Evolutionary conservation across 1,140 invertebrate genomes (phyloP), one percentile per base, ranked within the genome.

Genomic region (Chrysomallon squamiferum): DNA sequence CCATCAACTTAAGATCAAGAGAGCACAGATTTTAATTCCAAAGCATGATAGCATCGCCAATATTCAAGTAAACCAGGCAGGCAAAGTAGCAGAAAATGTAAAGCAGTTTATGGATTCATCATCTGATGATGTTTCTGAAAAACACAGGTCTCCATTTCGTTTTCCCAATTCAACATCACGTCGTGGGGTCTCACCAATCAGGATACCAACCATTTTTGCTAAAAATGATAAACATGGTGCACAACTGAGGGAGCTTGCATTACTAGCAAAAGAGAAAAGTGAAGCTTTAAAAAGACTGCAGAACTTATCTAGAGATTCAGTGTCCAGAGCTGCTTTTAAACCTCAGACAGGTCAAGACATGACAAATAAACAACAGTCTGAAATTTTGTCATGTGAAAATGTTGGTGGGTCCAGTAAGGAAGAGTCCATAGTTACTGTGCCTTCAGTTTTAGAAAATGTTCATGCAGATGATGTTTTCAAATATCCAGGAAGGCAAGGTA

Each of bases 131-230:
- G 62, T 68, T 18, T 32, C 20, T 18, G 54, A 68, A 22, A 27
- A 25, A 18, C 64, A 71, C 29, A 50, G 41, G 15, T 75, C 75
- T 3, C 78, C 79, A 11, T 68, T 66, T 6, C 63, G 78, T 47
- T 79, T 78, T 66, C 62, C 69, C 1, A 75, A 73, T 52, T 75
- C 76, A 18, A 64, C 72, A 1, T 67, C 71, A 3, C 63, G 73
- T 50, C 54, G 75, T 33, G 75, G 75, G 1, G 54, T 62, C 11
- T 77, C 79, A 3, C 78, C 78, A 5, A 52, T 83, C n/a, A 67
- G 74, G 38, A 77, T 82, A 54, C 80, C 81, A 52, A 72, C 73
- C 11, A 76, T 79, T 35, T 79, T 83, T 62, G 72, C 78, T 18
- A 77, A 72, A 52, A 69, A 50, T 35, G 72, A 77, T 22, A 35